phyloP scores from a whole-genome alignment of 2,888 invertebrate genomes.

The Andrena haemorrhoa region DNA sequence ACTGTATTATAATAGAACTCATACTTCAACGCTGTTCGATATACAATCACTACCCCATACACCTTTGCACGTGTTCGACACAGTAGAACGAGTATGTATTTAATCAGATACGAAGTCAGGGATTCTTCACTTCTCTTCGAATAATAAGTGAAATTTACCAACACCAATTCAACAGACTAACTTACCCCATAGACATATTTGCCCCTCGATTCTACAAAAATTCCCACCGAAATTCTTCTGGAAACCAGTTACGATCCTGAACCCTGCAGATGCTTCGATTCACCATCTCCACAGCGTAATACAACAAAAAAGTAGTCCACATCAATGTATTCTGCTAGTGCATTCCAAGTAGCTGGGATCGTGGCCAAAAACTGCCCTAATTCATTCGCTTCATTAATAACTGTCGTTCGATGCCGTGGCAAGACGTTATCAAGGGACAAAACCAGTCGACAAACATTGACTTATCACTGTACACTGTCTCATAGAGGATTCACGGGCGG shows the following conservation, averaged over 20 bases:
- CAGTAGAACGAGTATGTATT: not conserved
- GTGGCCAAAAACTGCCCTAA: conserved; percentile 16
- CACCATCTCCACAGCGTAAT: not conserved
- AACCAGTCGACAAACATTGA: conserved; percentile 54
- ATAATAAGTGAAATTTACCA: not conserved
- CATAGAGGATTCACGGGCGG: conserved; percentile 58
- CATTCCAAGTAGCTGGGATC: not conserved
- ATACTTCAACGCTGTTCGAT: not conserved
- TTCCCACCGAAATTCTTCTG: not conserved
- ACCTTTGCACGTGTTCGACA: not conserved
- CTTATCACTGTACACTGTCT: conserved; percentile 52
- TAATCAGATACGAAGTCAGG: no score
- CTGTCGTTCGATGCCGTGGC: not conserved
- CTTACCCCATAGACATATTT: not conserved
- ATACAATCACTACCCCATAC: not conserved
- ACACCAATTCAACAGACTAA: not conserved
- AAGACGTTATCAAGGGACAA: conserved; percentile 44
- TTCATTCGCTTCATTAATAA: conserved; percentile 56
- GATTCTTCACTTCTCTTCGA: no score
- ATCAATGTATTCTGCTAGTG: not conserved
- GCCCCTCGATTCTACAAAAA: not conserved
- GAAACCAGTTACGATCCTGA: not conserved
- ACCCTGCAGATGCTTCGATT: not conserved
- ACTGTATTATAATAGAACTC: not conserved
- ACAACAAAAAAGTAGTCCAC: not conserved